Conservation (phyloP, 2,113 vertebrate genomes). For the Chinchilla lanigera region DNA sequence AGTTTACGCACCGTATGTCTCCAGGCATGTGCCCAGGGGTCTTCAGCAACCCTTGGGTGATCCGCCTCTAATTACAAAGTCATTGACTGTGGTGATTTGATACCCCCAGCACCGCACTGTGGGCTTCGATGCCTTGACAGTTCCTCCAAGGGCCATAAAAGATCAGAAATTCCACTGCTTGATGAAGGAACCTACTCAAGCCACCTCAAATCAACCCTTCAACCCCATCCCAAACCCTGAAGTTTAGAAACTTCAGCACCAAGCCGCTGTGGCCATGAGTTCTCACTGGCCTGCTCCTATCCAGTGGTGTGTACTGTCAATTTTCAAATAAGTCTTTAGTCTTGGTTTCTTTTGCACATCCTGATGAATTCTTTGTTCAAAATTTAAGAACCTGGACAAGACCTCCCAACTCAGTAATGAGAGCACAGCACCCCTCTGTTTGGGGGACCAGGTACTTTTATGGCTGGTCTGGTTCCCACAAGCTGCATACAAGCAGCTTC, state of each 20-base stretch:
- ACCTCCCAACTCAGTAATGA: background rate
- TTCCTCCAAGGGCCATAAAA: background rate
- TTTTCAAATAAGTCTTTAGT: background rate
- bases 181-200: background rate
- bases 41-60: background rate
- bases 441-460: background rate
- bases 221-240: background rate
- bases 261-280: background rate
- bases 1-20: background rate
- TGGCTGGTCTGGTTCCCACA: background rate
- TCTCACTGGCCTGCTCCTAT: background rate
- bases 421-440: background rate
- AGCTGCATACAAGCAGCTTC: background rate
- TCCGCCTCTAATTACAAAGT: background rate
- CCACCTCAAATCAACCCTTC: background rate
- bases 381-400: background rate
- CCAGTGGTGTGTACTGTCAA: background rate
- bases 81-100: background rate
- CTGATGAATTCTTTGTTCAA: background rate
- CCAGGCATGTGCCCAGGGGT: background rate
- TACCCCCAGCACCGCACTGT: background rate
- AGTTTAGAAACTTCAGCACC: background rate
- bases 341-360: background rate
- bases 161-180: background rate
- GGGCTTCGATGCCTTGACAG: background rate